Evolutionary conservation across 1,140 invertebrate genomes (phyloP).

Genomic region (Orchestia grillus): DNA sequence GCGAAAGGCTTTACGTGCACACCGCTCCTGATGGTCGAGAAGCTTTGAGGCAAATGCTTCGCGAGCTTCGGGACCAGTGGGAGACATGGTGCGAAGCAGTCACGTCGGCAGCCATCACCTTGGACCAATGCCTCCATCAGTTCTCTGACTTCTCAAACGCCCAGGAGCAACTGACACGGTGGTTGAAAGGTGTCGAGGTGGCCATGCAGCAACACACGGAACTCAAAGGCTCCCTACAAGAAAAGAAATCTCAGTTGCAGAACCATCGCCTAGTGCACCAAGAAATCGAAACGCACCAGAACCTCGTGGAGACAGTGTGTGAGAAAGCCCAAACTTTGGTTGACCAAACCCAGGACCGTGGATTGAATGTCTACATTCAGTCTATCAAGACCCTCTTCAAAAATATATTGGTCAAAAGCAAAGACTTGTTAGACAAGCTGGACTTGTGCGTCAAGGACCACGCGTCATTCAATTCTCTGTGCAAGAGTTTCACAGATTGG

Average conservation of each 20-base stretch:
- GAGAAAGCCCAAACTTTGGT: constrained; percentile 92
- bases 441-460: constrained; percentile 90
- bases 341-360: constrained; percentile 88
- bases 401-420: constrained; percentile 87
- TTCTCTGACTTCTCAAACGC: constrained; percentile 89
- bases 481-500: constrained; percentile 85
- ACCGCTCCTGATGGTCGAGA: constrained; percentile 94
- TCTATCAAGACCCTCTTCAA: constrained; percentile 92
- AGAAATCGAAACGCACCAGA: constrained; percentile 93
- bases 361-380: constrained; percentile 86
- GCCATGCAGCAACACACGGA: constrained; percentile 93
- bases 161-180: constrained; percentile 92
- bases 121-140: constrained; percentile 90
- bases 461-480: constrained; percentile 80
- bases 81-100: constrained; percentile 88
- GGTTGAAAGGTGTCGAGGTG: constrained; percentile 90
- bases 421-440: constrained; percentile 84
- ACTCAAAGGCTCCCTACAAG: constrained; percentile 89
- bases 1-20: constrained; percentile 91
- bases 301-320: constrained; percentile 89
- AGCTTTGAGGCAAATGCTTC: constrained; percentile 88
- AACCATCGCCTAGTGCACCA: constrained; percentile 96
- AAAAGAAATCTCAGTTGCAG: constrained; percentile 93
- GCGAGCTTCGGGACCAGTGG: constrained; percentile 84
- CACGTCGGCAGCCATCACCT: constrained; percentile 81